Percentiles rank a stretch among this genome's conserved stretches.
phyloP scores from a whole-genome alignment of 2,888 invertebrate genomes.

The Steromphala cineraria region DNA sequence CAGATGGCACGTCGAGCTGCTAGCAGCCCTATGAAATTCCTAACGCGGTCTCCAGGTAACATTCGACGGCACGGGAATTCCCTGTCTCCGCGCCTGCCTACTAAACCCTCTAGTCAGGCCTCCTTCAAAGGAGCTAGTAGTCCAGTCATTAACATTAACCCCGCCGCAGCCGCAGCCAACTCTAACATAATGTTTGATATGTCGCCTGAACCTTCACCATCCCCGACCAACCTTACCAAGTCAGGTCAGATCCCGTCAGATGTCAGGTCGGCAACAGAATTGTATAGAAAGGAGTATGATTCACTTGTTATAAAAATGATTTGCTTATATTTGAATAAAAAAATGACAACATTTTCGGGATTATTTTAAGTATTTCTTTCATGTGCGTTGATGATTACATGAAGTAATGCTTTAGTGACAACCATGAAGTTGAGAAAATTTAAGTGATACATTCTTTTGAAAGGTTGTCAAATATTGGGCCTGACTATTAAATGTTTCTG shows the following conservation, averaged over 20 bases:
- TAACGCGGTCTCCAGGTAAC: constrained; percentile 21
- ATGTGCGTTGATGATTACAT: too few relatives aligned
- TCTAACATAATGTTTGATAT: background rate
- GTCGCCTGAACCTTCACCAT: constrained; percentile 24
- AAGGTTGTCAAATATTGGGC: too few relatives aligned
- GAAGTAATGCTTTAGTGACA: too few relatives aligned
- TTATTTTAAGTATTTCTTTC: too few relatives aligned
- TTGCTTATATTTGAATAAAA: too few relatives aligned
- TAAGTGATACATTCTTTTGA: too few relatives aligned
- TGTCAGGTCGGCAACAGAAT: too few relatives aligned
- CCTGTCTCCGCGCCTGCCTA: constrained; percentile 1
- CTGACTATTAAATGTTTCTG: too few relatives aligned
- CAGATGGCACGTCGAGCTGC: background rate
- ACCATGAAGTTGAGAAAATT: too few relatives aligned
- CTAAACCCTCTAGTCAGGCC: background rate
- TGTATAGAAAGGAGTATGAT: too few relatives aligned
- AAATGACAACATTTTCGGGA: too few relatives aligned
- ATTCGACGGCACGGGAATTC: background rate
- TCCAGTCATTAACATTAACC: constrained; percentile 27
- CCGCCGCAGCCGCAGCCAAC: background rate
- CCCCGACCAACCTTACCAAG: background rate
- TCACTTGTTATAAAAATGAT: too few relatives aligned
- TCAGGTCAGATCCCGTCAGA: background rate
- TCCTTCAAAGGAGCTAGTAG: constrained; percentile 14
- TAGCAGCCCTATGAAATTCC: constrained; percentile 21